Base-by-base conservation (phyloP, 1,140 invertebrate species). In the Cotesia vestalis region DNA sequence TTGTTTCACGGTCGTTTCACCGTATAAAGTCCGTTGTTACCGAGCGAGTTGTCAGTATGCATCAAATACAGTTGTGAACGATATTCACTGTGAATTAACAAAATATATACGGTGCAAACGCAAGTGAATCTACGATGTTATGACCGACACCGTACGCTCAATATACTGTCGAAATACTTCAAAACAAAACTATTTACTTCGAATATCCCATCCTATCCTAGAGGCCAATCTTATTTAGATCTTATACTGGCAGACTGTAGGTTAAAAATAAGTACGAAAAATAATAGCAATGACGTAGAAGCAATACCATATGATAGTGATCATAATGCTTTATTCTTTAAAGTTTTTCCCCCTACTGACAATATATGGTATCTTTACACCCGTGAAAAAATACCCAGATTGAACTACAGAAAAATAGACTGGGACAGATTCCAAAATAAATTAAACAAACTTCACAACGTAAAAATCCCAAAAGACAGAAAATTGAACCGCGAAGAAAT, bases 271-370 rank as follows among this genome's bases (percentile, higher is more conserved):
- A 9, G 14, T 3, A 55, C 73, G 14, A 4, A 4, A 17, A 14
- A 17, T 20, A 20, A 27, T 0, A 40, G 40, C 2, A 62, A 68
- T 6, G 73, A 72, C 71, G 8, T 78, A 35, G n/a, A 70, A 4
- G 62, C 69, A 9, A 71, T 75, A 6, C 69, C 69, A 4, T 78
- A 75, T 17, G 73, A 77, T 34, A 78, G 77, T 36, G 75, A 78
- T 53, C 77, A 78, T 52, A 76, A 75, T 20, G 73, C 62, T 2
- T 12, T 73, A 20, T 20, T 20, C 17, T 63, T 66, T 4, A 0
- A 61, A n/a, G 27, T 59, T 12, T 17, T 14, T 59, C 55, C 5
- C 6, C 1, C 55, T n/a, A n/a, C 55, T n/a, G 17, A 59, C 55
- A 6, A 9, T 11, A 59, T 59, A 51, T 51, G 46, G 46, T 9